A percentile compares a stretch with the other conserved stretches of the same genome.
Conservation (phyloP, 2,113 vertebrate genomes). For the Pelvicachromis taeniatus region DNA sequence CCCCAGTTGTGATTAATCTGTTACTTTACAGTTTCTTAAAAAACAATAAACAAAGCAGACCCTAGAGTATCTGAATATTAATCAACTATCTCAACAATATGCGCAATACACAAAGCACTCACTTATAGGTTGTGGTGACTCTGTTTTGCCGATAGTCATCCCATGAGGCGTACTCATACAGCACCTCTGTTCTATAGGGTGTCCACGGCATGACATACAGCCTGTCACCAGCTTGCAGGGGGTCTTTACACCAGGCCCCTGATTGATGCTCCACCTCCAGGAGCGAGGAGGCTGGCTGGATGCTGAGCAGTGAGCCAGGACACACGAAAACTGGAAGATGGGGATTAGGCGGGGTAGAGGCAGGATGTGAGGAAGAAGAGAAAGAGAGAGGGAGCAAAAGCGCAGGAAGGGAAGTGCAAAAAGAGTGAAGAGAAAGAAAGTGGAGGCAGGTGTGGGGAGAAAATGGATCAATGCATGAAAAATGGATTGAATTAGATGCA, state of each 20-base stretch:
- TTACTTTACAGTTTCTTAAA: background rate
- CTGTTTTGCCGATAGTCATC: slow-evolving; percentile 84
- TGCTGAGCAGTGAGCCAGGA: slow-evolving; percentile 85
- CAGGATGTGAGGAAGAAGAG: slow-evolving; percentile 17
- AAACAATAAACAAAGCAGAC: background rate
- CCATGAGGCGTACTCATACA: slow-evolving; percentile 91
- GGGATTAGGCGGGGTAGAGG: slow-evolving; percentile 39
- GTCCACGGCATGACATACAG: slow-evolving; percentile 97
- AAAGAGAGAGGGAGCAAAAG: background rate
- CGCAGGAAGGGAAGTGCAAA: slow-evolving; percentile 5
- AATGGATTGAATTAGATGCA: slow-evolving; percentile 59
- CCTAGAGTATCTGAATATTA: background rate
- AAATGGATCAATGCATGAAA: slow-evolving; percentile 54
- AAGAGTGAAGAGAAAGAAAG: slow-evolving; percentile 27
- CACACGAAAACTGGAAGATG: slow-evolving; percentile 87
- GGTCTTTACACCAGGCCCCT: slow-evolving; percentile 94
- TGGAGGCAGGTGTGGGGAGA: slow-evolving; percentile 23
- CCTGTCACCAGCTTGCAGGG: slow-evolving; percentile 88
- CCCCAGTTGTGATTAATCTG: background rate
- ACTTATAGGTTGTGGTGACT: slow-evolving; percentile 88
- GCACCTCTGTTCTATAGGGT: slow-evolving; percentile 88
- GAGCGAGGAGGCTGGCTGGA: slow-evolving; percentile 82
- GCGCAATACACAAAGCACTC: slow-evolving; percentile 30
- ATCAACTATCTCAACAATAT: background rate
- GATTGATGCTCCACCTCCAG: slow-evolving; percentile 91